A percentile compares a stretch with the other conserved stretches of the same genome.
Conservation (phyloP, 1,140 invertebrate species). For the Drosophila pruinosa region DNA sequence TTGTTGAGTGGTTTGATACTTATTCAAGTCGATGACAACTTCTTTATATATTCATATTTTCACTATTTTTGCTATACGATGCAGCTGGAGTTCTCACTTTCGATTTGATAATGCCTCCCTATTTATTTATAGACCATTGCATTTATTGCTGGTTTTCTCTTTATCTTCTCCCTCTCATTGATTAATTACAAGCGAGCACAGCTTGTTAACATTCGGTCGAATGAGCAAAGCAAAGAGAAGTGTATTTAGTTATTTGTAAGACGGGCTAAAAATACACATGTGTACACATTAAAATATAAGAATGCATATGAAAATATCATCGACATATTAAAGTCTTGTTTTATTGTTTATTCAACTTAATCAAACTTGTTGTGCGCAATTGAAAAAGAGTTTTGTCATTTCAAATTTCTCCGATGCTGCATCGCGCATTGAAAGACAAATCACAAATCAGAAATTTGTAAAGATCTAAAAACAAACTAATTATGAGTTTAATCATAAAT, state of each 20-base stretch:
- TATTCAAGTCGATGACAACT: background rate
- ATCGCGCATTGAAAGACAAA: background rate
- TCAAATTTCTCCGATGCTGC: background rate
- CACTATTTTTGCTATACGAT: slow-evolving; percentile 22
- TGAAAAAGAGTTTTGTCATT: slow-evolving; percentile 19
- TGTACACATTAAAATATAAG: background rate
- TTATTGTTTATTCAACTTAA: no score
- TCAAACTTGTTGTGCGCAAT: slow-evolving; percentile 53
- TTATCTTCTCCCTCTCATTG: slow-evolving; percentile 14
- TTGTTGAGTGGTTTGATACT: background rate
- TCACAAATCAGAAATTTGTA: slow-evolving; percentile 22
- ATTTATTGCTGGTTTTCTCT: slow-evolving; percentile 9
- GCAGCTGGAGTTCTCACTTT: slow-evolving; percentile 31
- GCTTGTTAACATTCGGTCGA: slow-evolving; percentile 14
- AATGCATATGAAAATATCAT: slow-evolving; percentile 33
- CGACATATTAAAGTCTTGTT: slow-evolving; percentile 54
- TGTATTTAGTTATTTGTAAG: slow-evolving; percentile 29
- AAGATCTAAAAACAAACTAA: slow-evolving; percentile 32
- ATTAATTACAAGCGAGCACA: slow-evolving; percentile 51
- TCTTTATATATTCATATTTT: slow-evolving; percentile 7
- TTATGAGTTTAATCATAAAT: slow-evolving; percentile 62
- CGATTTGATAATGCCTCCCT: slow-evolving; percentile 65
- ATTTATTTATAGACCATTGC: slow-evolving; percentile 62
- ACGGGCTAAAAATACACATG: slow-evolving; percentile 46
- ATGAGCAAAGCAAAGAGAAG: background rate